Evolutionary conservation across 2,113 vertebrate species (phyloP).

Genomic region (Dolichallabes microphthalmus): DNA sequence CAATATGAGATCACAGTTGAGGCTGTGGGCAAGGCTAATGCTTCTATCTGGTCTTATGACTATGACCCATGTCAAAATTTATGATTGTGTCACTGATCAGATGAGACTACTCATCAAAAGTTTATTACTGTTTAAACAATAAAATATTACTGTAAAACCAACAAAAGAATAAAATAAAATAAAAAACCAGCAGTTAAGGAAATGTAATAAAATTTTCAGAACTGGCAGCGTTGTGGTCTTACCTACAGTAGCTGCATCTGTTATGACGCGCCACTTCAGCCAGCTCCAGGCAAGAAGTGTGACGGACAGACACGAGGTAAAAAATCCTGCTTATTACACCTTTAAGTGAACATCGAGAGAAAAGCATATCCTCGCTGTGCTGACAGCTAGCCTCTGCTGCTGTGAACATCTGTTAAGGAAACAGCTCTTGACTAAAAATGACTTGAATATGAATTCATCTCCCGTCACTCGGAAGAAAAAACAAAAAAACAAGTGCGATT

Average conservation of each 20-base stretch:
- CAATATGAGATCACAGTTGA: not conserved
- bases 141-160: not conserved
- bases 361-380: not conserved
- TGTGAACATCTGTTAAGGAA: conserved; percentile 44
- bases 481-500: conserved; percentile 12
- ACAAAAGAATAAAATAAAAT: not conserved
- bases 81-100: too few relatives aligned
- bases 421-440: conserved; percentile 36
- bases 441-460: conserved; percentile 36
- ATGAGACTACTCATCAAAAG: not conserved
- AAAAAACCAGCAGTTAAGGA: not conserved
- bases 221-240: not conserved
- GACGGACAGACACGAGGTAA: conserved; percentile 27
- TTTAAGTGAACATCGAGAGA: conserved; percentile 31
- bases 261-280: not conserved
- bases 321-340: conserved; percentile 19
- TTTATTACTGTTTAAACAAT: not conserved
- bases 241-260: not conserved
- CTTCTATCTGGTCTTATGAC: not conserved
- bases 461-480: conserved; percentile 1
- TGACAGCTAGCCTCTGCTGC: conserved; percentile 42
- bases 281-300: conserved; percentile 7
- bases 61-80: too few relatives aligned
- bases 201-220: not conserved
- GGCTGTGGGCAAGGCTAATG: not conserved